Evolutionary conservation across 2,888 invertebrate species (phyloP), one percentile per base, ranked within the genome.

Genomic region (Luperina testacea): DNA sequence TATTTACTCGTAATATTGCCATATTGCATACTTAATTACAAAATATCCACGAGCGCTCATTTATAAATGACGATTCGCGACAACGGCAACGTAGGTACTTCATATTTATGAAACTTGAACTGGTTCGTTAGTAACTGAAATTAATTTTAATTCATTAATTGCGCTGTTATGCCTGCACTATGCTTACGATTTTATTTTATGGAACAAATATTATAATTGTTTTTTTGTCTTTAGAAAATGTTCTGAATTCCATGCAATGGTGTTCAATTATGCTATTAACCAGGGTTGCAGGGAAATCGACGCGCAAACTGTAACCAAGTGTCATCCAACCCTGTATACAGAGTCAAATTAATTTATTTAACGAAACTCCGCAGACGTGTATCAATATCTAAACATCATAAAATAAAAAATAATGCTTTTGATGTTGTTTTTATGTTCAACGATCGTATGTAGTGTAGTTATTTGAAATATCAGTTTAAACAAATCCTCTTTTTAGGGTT

Each of bases 41-140:
- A 80, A 80, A 48, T 81, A 81, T 81, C 67, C 27, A 70, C 59
- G 38, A 81, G 51, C 57, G 27, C 69, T 73, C 64, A 70, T 84
- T 84, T 73, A 81, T 67, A 65, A 81, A 84, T 84, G 69, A 70
- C 72, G 69, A 70, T 64, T 73, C 15, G 6, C 64, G 51, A 27
- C 72, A 72, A 51, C 27, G 38, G 0, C 17, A 59, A 17, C 2
- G 68, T 53, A 32, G 9, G 59, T 42, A 42, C 32, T 70, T 73
- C 53, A 73, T 80, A 80, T 73, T 84, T 73, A 80, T 73, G 72
- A 64, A 82, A 84, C 61, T 53, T 65, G 85, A 73, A 65, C 81
- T 1, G 51, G 59, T 80, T 84, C 84, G 84, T 82, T 84, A 73
- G 82, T 65, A 27, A 65, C 81, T 69, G 59, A 73, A 84, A 64